Base-by-base conservation (phyloP, 2,888 invertebrate genomes). In the Sepiola atlantica region DNA sequence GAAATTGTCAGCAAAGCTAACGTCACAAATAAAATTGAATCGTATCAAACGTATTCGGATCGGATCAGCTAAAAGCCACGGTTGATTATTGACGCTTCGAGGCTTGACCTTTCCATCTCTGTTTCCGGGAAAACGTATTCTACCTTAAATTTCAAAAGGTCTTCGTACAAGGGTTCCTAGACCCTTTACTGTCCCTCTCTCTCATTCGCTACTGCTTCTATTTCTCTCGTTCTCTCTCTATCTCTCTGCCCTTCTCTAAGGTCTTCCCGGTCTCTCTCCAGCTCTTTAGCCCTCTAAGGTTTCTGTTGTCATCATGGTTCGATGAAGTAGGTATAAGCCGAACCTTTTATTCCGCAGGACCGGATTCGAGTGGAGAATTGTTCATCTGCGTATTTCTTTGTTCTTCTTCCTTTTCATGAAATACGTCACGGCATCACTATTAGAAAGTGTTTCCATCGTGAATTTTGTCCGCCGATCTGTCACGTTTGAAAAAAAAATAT, bases 141-240 rank as follows among this genome's bases (percentile, higher is more conserved):
- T 77, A 77, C n/a, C 77, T 77, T n/a, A 77, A n/a, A 77, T 77
- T 77, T 77, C 77, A 77, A 77, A 77, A 77, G 77, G 77, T 77
- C n/a, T 77, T 77, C n/a, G 77, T n/a, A n/a, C n/a, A n/a, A 77
- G 77, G n/a, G n/a, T 77, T 77, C n/a, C n/a, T 77, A 16, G n/a
- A n/a, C 77, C n/a, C 32, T n/a, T 77, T 45, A 2, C 45, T 45
- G 4, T 45, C 45, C 8, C 45, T 45, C 45, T 8, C 45, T 45
- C 45, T 45, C 45, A n/a, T n/a, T n/a, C n/a, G n/a, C n/a, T n/a
- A n/a, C n/a, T n/a, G n/a, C n/a, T n/a, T n/a, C n/a, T n/a, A n/a
- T 45, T 8, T 45, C 45, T 45, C 8, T 45, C 45, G 2, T 8
- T 45, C 45, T 45, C 45, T 45, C 45, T 45, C 45, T 45, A 45